Base-by-base conservation (phyloP, 2,888 invertebrate species). In the Deilephila elpenor region DNA sequence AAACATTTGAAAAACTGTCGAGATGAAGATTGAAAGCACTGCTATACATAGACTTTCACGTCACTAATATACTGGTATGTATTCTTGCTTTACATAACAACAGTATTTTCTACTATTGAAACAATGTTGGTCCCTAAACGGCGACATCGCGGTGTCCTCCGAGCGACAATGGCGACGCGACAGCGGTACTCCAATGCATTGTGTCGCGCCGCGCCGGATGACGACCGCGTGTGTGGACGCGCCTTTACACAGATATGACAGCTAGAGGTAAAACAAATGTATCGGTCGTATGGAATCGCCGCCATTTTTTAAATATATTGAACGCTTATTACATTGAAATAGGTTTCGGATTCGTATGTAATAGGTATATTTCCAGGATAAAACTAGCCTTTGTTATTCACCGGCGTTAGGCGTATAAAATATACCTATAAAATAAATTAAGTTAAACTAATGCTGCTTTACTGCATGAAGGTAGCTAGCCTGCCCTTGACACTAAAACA, bases 181-280 rank as follows among this genome's bases (percentile, higher is more conserved):
- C 77, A 80, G 80, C 82, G 82, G 78, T 79, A 79, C 77, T 79
- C 78, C 80, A 84, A 84, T 80, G 80, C 79, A 87, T 89, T 89
- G 88, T 89, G 83, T 83, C 74, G 25, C 51, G 20, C 67, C 74
- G 25, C 51, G 20, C 67, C 78, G 75, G 78, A 77, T 78, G 79
- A 77, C 79, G 77, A 51, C 67, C 51, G 44, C 76, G 74, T 75
- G 76, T 78, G 77, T 78, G 81, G 77, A 80, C 78, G 78, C 77
- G 74, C 72, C 76, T 78, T 77, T 77, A 80, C 77, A 75, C 71
- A 73, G 67, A 61, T 72, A 73, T 59, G 72, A 8, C 51, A 67
- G 59, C 32, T 19, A 17, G 34, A 29, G 32, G 5, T 32, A n/a
- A 29, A 60, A 17, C 60, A 17, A 60, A 60, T 29, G 60, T 60